Evolutionary conservation across 1,140 invertebrate species (phyloP), one percentile per base, ranked within the genome.

Genomic region (Bathynomus jamesi): DNA sequence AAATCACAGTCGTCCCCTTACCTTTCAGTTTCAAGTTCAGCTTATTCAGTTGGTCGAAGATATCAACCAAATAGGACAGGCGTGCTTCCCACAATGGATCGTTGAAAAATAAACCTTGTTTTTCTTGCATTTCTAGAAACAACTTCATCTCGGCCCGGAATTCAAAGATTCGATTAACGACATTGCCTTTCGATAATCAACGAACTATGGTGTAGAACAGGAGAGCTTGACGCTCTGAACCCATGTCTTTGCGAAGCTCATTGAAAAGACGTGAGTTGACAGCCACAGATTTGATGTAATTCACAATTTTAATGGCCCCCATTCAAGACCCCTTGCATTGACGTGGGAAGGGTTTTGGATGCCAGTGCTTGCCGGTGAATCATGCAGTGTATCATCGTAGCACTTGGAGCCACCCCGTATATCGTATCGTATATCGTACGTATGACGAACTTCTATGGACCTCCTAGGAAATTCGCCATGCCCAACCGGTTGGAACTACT

Each of bases 251-350:
- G 46, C 66, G 25, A n/a, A 67, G 66, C 7, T 46, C 4, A 13
- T 67, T 67, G 31, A 67, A 46, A 29, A 67, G 66, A 46, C 66
- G 66, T 28, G 28, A 40, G 53, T 40, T 67, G n/a, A 67, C 29
- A n/a, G 66, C 31, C 27, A 25, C 32, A 46, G 31, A 28, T 67
- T 67, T 67, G 32, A 40, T 40, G 32, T 40, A 40, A 40, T 40
- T 40, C 32, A 40, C 7, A 40, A 40, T 17, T 40, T 40, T n/a
- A n/a, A n/a, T n/a, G n/a, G n/a, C n/a, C n/a, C n/a, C n/a, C n/a
- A n/a, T n/a, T n/a, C n/a, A n/a, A n/a, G n/a, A n/a, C n/a, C n/a
- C n/a, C n/a, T n/a, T n/a, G n/a, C n/a, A n/a, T n/a, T n/a, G n/a
- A n/a, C n/a, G n/a, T n/a, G n/a, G n/a, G n/a, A n/a, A n/a, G n/a